Conservation (phyloP, 1,140 invertebrate genomes). For the Aphis craccivora region DNA sequence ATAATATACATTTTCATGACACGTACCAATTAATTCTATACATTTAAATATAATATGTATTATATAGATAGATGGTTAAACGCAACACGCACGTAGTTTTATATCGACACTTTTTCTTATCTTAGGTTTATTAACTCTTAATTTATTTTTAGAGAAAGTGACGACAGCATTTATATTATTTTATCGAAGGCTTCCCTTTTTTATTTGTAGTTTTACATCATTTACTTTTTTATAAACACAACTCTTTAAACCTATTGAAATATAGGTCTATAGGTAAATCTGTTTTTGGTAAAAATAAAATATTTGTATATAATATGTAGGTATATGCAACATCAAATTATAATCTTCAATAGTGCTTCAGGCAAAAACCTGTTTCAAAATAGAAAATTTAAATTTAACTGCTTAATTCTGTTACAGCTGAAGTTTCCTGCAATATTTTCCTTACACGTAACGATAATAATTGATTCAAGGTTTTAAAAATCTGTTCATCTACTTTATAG, state of each 20-base stretch:
- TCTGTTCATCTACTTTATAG: background rate
- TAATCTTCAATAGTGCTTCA: background rate
- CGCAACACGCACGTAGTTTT: background rate
- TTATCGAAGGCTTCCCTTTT: background rate
- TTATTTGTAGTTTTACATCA: background rate
- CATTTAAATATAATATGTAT: background rate
- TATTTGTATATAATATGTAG: background rate
- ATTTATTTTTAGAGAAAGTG: background rate
- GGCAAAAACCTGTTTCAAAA: background rate
- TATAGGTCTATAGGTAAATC: background rate
- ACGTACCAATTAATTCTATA: background rate
- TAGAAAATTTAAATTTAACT: constrained; percentile 15
- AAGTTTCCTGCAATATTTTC: background rate
- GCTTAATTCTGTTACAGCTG: background rate
- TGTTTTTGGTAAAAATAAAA: background rate
- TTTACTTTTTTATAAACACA: background rate
- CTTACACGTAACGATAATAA: background rate
- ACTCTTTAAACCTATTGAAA: background rate
- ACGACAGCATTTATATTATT: background rate
- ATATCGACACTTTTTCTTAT: background rate
- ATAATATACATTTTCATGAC: background rate
- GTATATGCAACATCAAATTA: background rate
- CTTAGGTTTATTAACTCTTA: background rate
- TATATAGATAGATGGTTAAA: background rate
- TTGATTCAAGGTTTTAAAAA: constrained; percentile 18